phyloP scores from a whole-genome alignment of 2,888 invertebrate genomes.

The Oscheius sp. region DNA sequence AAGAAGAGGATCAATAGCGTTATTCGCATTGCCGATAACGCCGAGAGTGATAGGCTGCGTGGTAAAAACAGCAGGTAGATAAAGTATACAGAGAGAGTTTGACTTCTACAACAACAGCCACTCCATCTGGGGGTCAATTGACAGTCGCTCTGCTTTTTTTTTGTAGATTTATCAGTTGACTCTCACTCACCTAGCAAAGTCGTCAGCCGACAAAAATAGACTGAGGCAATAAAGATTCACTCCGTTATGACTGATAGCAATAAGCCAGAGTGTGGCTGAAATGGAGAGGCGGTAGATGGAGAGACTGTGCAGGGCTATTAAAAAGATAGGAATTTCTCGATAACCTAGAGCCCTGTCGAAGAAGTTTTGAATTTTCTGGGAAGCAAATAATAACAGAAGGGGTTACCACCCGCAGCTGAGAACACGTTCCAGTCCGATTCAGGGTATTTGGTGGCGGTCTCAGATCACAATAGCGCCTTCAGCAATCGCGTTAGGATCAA shows the following conservation, averaged over 20 bases:
- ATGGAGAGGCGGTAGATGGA: not conserved
- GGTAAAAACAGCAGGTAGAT: conserved; percentile 19
- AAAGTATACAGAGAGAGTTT: conserved; percentile 9
- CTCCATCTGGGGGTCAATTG: not conserved
- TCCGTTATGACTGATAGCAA: conserved; percentile 20
- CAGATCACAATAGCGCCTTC: too few species aligned
- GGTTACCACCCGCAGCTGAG: not conserved
- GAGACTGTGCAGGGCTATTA: conserved; percentile 9
- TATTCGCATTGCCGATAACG: conserved; percentile 33
- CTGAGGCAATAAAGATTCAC: conserved; percentile 15
- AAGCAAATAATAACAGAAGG: not conserved
- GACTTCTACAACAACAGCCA: not conserved
- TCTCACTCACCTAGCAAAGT: not conserved
- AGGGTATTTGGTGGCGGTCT: conserved; percentile 13
- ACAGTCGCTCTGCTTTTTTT: not conserved
- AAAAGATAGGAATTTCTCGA: not conserved
- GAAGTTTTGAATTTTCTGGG: not conserved
- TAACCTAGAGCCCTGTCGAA: not conserved
- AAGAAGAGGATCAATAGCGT: conserved; percentile 32
- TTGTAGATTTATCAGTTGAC: not conserved
- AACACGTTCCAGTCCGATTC: conserved; percentile 22
- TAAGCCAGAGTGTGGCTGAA: conserved; percentile 2
- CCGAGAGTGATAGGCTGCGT: conserved; percentile 25
- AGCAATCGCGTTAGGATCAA: too few species aligned
- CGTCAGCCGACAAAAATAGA: conserved; percentile 11